Evolutionary conservation across 2,113 vertebrate species (phyloP).

Genomic region (Ploceus nigricollis): DNA sequence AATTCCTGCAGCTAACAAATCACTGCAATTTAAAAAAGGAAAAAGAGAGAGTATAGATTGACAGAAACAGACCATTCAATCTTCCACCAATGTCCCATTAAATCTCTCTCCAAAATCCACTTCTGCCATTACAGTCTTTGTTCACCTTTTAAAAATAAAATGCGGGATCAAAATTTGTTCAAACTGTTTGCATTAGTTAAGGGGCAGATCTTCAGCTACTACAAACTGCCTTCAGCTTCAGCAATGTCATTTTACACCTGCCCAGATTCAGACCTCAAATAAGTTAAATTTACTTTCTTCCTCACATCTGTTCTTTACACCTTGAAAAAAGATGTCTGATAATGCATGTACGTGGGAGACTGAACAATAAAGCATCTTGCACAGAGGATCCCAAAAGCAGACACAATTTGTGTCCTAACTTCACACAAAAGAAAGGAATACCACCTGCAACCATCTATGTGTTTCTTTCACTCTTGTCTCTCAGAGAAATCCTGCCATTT

Average conservation of each 20-base stretch:
- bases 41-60: slow-evolving; percentile 4
- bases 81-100: background rate
- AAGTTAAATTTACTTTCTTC: background rate
- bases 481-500: background rate
- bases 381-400: background rate
- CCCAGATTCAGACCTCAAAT: background rate
- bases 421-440: background rate
- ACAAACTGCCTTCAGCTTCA: background rate
- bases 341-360: fast-evolving
- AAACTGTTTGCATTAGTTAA: background rate
- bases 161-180: background rate
- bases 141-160: background rate
- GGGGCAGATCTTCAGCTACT: background rate
- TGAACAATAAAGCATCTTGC: background rate
- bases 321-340: background rate
- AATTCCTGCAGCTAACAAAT: slow-evolving; percentile 45
- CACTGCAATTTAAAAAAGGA: slow-evolving; percentile 18
- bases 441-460: background rate
- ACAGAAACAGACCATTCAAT: slow-evolving; percentile 29
- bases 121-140: slow-evolving; percentile 1
- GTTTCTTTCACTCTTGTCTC: background rate
- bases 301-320: background rate
- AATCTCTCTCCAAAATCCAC: background rate
- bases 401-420: background rate
- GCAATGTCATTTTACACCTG: background rate